Evolutionary conservation across 2,113 vertebrate species (phyloP), one percentile per base, ranked within the genome.

Genomic region (human (Homo sapiens)): DNA sequence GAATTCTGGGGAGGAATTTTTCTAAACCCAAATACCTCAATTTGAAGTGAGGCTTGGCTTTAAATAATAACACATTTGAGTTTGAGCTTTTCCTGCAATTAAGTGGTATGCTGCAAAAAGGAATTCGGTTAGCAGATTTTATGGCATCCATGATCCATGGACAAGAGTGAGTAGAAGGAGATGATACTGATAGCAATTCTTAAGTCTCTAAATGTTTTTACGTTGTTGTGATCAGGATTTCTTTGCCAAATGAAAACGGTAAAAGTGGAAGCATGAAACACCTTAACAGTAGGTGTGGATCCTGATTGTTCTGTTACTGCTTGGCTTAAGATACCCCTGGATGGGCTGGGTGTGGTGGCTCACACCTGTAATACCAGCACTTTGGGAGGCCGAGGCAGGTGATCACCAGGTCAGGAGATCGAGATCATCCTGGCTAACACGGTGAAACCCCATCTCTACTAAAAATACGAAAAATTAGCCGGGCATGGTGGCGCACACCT

Each of bases 241-340:
- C 76, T 59, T 66, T 97, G 96, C 97, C 95, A 94, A 92, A 59
- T 95, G 93, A 97, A 96, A 95, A 1, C 64, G 95, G 80, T 94
- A 93, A 97, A 92, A 90, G 76, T 90, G 79, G 93, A 97, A 96
- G 89, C 83, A 96, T 93, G 81, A 97, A 98, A 90, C 92, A 93
- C 96, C 93, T 96, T 98, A 90, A 93, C 93, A 96, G 92, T 95
- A 55, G 94, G 72, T 89, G 86, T 96, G 93, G 95, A 95, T 95
- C 93, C 94, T 98, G 96, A 96, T 72, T 97, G 73, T 85, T 97
- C 90, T 98, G 93, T 96, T 68, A 9, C 16, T 97, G 89, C 95
- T 97, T 96, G 86, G 84, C 14, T 45, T 96, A 95, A 90, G 93
- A 95, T 96, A 89, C 73, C 81, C 96, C 94, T 98, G 97, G 48